A percentile compares a stretch with the other conserved stretches of the same genome.
Evolutionary conservation across 2,797 vertebrate genomes (phyloP).

Genomic region (Danio jaintianensis): DNA sequence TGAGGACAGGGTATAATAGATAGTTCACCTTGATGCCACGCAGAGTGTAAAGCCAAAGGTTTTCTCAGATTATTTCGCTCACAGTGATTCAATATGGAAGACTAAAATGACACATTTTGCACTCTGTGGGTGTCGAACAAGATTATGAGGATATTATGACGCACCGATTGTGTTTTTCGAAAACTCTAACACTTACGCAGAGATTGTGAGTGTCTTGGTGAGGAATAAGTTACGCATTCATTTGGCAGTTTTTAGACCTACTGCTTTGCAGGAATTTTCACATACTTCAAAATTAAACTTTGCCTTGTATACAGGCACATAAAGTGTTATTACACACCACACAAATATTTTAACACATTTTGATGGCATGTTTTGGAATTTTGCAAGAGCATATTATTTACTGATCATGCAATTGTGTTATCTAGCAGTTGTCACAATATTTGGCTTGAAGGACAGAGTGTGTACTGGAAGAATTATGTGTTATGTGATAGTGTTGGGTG

Average conservation of each 20-base stretch:
- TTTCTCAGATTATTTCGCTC: slow-evolving; percentile 9
- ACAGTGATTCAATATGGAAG: neutral
- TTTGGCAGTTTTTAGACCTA: neutral
- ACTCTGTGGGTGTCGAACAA: slow-evolving; percentile 26
- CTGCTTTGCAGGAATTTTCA: neutral
- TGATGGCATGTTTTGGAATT: neutral
- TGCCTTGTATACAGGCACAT: neutral
- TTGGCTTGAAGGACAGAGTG: neutral
- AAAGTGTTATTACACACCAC: slow-evolving; percentile 8
- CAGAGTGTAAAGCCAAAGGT: slow-evolving; percentile 1
- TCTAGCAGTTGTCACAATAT: neutral
- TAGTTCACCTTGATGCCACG: slow-evolving; percentile 6
- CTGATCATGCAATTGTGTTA: neutral
- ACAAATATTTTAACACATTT: neutral
- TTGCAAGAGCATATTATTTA: neutral
- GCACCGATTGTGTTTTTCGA: slow-evolving; percentile 36
- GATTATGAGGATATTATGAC: slow-evolving; percentile 38
- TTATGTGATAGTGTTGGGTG: neutral
- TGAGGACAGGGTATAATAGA: slow-evolving; percentile 7
- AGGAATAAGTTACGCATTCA: slow-evolving; percentile 11
- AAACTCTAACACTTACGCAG: neutral
- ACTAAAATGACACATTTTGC: slow-evolving; percentile 24
- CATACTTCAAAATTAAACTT: neutral
- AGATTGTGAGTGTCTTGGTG: slow-evolving; percentile 23
- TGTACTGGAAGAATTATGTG: neutral